Conservation (phyloP, 2,113 vertebrate species). For the Microtus richardsoni region DNA sequence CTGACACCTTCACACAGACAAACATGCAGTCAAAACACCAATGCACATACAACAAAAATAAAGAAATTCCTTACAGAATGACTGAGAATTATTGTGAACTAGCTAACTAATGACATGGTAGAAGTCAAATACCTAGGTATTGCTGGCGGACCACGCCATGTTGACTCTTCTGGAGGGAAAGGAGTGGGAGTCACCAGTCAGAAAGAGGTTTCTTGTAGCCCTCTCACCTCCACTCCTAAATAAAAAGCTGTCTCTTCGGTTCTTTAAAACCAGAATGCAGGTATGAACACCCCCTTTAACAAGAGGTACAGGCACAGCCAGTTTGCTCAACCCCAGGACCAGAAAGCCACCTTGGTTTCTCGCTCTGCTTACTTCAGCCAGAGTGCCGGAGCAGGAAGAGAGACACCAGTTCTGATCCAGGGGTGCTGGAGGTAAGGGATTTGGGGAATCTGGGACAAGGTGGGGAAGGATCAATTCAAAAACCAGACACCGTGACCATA, state of each 20-base stretch:
- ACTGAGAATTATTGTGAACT: neutral
- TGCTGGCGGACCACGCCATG: rapidly evolving
- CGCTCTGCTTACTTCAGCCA: constrained; percentile 59
- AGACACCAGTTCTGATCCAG: constrained; percentile 71
- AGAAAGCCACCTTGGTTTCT: neutral
- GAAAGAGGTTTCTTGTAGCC: neutral
- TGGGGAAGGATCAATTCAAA: constrained; percentile 80
- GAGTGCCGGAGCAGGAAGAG: constrained; percentile 58
- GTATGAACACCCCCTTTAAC: neutral
- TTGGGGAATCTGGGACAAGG: constrained; percentile 8
- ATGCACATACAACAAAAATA: too few relatives aligned
- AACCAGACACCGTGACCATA: constrained; percentile 80
- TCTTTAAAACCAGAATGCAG: neutral
- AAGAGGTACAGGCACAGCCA: neutral
- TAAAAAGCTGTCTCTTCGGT: neutral
- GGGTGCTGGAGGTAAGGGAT: constrained; percentile 50
- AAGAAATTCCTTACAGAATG: neutral
- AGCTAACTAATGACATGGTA: neutral
- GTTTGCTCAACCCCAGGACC: neutral
- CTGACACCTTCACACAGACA: too few relatives aligned
- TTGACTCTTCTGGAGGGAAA: neutral
- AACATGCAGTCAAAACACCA: too few relatives aligned
- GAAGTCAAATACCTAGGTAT: neutral
- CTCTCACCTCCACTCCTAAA: neutral
- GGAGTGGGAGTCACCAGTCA: neutral